A percentile compares a stretch with the other conserved stretches of the same genome.
Evolutionary conservation across 2,888 invertebrate genomes (phyloP).

Genomic region (Lomographa bimaculata): DNA sequence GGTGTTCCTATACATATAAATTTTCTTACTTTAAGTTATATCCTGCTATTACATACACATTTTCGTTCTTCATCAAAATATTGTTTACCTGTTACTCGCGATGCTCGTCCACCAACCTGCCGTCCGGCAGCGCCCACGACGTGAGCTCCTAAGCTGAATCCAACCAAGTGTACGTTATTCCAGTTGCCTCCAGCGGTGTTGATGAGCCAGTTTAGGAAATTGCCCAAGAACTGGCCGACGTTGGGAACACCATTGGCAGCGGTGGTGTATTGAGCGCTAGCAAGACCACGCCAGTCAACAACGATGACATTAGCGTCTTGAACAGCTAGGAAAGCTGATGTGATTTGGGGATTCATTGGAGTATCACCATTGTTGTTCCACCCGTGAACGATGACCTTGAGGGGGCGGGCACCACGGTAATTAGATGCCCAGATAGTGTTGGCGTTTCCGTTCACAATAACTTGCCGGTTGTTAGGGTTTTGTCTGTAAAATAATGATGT

Average conservation of each 20-base stretch:
- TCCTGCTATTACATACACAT: too few relatives aligned
- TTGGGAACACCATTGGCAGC: conserved; percentile 58
- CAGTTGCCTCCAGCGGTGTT: conserved; percentile 59
- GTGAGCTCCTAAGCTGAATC: conserved; percentile 77
- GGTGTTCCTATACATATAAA: too few relatives aligned
- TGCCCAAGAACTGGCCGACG: conserved; percentile 61
- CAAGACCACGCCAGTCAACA: conserved; percentile 62
- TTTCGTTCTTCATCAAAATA: too few relatives aligned
- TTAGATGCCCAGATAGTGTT: conserved; percentile 50
- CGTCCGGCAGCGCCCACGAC: conserved; percentile 66
- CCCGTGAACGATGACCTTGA: conserved; percentile 60
- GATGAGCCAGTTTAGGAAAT: conserved; percentile 66
- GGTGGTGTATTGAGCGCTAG: conserved; percentile 45
- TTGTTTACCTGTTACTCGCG: conserved; percentile 60
- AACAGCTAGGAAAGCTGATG: conserved; percentile 53
- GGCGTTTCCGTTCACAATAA: conserved; percentile 51
- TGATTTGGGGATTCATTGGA: conserved; percentile 49
- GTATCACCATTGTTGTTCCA: conserved; percentile 59
- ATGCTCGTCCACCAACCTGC: conserved; percentile 37
- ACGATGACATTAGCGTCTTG: conserved; percentile 66
- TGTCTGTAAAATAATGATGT: conserved; percentile 39
- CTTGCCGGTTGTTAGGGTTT: conserved; percentile 51
- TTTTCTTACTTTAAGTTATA: too few relatives aligned
- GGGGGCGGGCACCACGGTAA: conserved; percentile 44
- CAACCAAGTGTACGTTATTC: conserved; percentile 68